phyloP scores from a whole-genome alignment of 2,888 invertebrate genomes.

The Aelia acuminata region DNA sequence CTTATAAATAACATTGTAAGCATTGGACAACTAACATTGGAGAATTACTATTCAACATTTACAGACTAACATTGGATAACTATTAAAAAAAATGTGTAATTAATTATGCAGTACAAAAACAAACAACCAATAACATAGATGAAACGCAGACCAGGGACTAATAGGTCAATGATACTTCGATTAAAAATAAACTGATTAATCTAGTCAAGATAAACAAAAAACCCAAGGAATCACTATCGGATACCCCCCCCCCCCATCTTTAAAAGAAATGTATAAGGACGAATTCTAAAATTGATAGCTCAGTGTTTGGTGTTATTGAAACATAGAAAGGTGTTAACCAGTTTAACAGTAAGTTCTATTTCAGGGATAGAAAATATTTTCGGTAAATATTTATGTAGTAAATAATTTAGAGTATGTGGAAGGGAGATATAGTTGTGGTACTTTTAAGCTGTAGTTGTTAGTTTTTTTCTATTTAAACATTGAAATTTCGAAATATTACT shows the following conservation, averaged over 20 bases:
- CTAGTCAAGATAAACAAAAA: constrained; percentile 47
- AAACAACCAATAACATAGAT: not conserved
- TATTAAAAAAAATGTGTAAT: not conserved
- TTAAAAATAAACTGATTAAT: constrained; percentile 29
- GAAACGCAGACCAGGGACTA: not conserved
- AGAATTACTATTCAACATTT: no score
- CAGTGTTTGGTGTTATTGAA: not conserved
- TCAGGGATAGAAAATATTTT: not conserved
- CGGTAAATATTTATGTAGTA: not conserved
- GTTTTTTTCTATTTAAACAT: no score
- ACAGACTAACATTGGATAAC: no score
- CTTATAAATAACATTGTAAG: no score
- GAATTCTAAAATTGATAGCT: not conserved
- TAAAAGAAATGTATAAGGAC: constrained; percentile 10
- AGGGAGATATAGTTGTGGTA: not conserved
- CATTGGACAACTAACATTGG: no score
- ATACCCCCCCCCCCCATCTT: not conserved
- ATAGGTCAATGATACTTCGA: constrained; percentile 35
- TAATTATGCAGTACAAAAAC: not conserved
- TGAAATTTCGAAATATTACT: no score
- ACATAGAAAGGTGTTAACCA: not conserved
- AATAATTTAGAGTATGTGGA: not conserved
- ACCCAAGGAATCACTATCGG: constrained; percentile 52
- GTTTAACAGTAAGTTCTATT: constrained; percentile 3
- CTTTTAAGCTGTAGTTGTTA: not conserved